Evolutionary conservation across 1,140 invertebrate species (phyloP).

Genomic region (Drosophila willistoni): DNA sequence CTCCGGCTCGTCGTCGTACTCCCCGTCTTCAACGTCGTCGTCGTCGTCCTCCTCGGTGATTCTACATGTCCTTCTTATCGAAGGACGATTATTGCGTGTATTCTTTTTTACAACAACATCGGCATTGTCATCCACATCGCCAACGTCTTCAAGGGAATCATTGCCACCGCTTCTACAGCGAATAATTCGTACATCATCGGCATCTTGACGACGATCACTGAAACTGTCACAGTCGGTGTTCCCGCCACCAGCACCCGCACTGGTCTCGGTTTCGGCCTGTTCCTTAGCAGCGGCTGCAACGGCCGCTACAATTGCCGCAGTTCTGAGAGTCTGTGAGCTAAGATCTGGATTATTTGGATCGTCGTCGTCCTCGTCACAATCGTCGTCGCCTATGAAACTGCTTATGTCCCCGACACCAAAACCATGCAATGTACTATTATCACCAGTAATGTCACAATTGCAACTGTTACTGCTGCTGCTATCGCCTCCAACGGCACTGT

Average conservation of each 20-base stretch:
- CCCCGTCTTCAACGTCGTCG: constrained; percentile 29
- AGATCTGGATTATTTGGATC: constrained; percentile 54
- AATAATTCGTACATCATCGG: constrained; percentile 53
- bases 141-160: constrained; percentile 71
- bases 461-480: constrained; percentile 80
- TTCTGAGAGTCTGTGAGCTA: constrained; percentile 70
- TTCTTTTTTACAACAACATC: constrained; percentile 72
- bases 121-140: constrained; percentile 70
- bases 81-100: constrained; percentile 59
- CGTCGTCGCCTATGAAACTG: constrained; percentile 72
- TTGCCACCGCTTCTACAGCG: constrained; percentile 52
- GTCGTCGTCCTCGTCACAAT: constrained; percentile 59
- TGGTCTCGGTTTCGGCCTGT: constrained; percentile 32
- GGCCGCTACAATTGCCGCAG: constrained; percentile 68
- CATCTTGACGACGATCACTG: constrained; percentile 66
- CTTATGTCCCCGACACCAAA: constrained; percentile 74
- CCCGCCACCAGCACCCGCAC: constrained; percentile 17
- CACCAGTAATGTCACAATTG: constrained; percentile 78
- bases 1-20: constrained; percentile 53
- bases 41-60: constrained; percentile 72
- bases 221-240: constrained; percentile 68
- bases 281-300: constrained; percentile 68
- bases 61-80: constrained; percentile 72
- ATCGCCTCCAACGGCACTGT: constrained; percentile 67
- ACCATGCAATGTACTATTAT: constrained; percentile 74